Evolutionary conservation across 2,113 vertebrate species (phyloP), one percentile per base, ranked within the genome.

Genomic region (Helogale parvula): DNA sequence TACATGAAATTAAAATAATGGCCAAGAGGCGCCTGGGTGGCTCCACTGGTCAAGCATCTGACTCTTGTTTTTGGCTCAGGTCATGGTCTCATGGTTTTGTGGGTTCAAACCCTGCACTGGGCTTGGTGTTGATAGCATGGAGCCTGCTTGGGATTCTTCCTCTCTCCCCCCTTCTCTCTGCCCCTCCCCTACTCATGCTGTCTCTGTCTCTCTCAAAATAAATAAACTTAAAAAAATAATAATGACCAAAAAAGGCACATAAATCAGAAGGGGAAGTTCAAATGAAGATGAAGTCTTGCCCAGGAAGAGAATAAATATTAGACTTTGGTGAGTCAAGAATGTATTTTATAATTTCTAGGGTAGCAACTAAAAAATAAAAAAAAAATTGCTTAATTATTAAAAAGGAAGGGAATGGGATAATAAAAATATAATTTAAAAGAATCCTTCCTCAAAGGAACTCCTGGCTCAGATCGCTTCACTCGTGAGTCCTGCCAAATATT

Each of bases 341-440:
- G 13, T 16, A 76, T 85, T 93, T 94, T 68, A 19, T 81, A 86
- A 94, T 89, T 85, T 94, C 50, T 54, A 68, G 31, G 17, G 19
- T 68, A 81, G 31, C 16, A 47, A 79, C 13, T 83, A 71, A 83
- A 81, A 82, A 71, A 91, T 4, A 88, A 69, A 17, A 54, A 54
- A 87, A 65, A 45, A 5, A 2, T 74, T 45, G 19, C 68, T 88
- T 71, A 72, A 72, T 82, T 85, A 81, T 14, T 88, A 84, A 85
- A 45, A 35, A 25, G 82, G 31, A 47, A 9, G 41, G 81, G 80
- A 81, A 81, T 82, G 35, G 80, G 52, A 85, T 92, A 69, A 94
- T 92, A 89, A 96, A 81, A 85, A 57, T 76, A 45, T 15, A 83
- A 81, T 38, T 93, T 90, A 47, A 63, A 82, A 86, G 74, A 81